phyloP scores from a whole-genome alignment of 2,113 vertebrate genomes.

The Felis catus region F.catus_Fca126_mat1.0 CM031412.1:5226001-5226500 shows the following conservation, averaged over 20 bases:
- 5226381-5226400: not conserved
- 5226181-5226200: not conserved
- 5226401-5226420: not conserved
- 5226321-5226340: not conserved
- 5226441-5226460: not conserved
- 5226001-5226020: not conserved
- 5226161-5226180: not conserved
- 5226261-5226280: constrained; percentile 11
- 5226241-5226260: not conserved
- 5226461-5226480: not conserved
- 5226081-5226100: not conserved
- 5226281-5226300: not conserved
- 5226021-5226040: not conserved
- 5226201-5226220: not conserved
- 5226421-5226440: not conserved
- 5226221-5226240: not conserved
- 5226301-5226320: not conserved
- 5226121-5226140: not conserved
- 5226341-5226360: not conserved
- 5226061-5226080: not conserved
- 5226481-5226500: not conserved
- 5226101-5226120: not conserved
- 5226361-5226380: not conserved
- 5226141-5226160: not conserved
- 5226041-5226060: not conserved